Evolutionary conservation across 2,888 invertebrate species (phyloP).

Genomic region (Aphodius sticticus): DNA sequence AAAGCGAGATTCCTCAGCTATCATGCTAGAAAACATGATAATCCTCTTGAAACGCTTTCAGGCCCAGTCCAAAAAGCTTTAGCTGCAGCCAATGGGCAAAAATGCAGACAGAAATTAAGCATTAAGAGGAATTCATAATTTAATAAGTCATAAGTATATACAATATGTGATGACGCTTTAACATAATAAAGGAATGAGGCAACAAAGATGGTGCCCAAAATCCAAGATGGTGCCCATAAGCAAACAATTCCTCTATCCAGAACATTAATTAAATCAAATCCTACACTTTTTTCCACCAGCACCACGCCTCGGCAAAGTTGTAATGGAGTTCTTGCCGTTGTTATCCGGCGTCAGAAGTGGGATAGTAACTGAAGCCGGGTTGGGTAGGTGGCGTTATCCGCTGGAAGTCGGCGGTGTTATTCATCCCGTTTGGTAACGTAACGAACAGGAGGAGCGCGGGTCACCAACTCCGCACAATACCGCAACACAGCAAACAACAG

Average conservation of each 20-base stretch:
- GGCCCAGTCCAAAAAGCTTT: no score
- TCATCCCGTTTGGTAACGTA: background rate
- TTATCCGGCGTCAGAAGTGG: background rate
- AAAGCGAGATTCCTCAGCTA: no score
- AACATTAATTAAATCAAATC: background rate
- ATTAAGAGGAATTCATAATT: no score
- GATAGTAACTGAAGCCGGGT: background rate
- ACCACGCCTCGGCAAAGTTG: background rate
- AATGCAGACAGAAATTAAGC: no score
- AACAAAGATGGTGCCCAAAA: no score
- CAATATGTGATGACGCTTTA: no score
- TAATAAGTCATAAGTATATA: no score
- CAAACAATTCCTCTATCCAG: background rate
- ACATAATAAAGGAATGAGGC: no score
- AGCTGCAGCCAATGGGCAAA: no score
- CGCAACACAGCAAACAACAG: constrained; percentile 33
- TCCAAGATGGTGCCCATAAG: no score
- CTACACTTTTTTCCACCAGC: background rate
- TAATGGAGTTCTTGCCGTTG: background rate
- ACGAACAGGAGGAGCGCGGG: constrained; percentile 13
- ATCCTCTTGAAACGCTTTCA: no score
- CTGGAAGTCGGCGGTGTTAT: background rate
- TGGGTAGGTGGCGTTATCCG: background rate
- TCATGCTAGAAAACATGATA: no score
- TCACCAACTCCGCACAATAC: constrained; percentile 31